These are phyloP conservation scores for Dipodomys merriami DNA, from an alignment of 2,113 vertebrate genomes.

Conservation along the genomic window DNA sequence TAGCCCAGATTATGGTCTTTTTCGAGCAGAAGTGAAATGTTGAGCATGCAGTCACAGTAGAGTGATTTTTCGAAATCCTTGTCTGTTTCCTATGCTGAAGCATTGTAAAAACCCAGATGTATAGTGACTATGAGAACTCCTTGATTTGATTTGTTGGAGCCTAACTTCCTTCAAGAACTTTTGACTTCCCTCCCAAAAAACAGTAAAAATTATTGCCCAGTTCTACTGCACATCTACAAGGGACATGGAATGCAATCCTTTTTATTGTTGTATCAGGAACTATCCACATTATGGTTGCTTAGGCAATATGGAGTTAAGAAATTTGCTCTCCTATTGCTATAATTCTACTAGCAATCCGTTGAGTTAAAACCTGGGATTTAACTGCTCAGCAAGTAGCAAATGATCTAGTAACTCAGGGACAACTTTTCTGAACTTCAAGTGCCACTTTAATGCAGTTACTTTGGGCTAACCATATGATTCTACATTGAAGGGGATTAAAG, in stretches of 20 bases:
- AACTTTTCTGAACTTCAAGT: conserved; percentile 72
- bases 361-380: conserved; percentile 64
- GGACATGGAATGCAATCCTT: conserved; percentile 41
- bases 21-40: conserved; percentile 54
- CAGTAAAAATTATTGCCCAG: conserved; percentile 27
- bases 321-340: conserved; percentile 45
- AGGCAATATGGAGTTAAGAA: conserved; percentile 39
- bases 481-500: neutral
- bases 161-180: conserved; percentile 50
- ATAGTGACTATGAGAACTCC: conserved; percentile 39
- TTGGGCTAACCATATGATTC: neutral
- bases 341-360: conserved; percentile 48
- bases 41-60: conserved; percentile 9
- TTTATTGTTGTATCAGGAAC: conserved; percentile 40
- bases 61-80: conserved; percentile 40
- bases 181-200: neutral
- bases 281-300: conserved; percentile 21
- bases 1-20: conserved; percentile 9
- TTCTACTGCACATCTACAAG: neutral
- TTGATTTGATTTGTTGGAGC: conserved; percentile 41
- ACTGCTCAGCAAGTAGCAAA: conserved; percentile 60
- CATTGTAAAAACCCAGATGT: conserved; percentile 50
- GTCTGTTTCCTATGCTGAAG: conserved; percentile 5
- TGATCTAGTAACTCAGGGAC: conserved; percentile 76
- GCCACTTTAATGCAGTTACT: conserved; percentile 63